Conservation (phyloP, 2,888 invertebrate genomes). For the Ornithoptera priamus region DNA sequence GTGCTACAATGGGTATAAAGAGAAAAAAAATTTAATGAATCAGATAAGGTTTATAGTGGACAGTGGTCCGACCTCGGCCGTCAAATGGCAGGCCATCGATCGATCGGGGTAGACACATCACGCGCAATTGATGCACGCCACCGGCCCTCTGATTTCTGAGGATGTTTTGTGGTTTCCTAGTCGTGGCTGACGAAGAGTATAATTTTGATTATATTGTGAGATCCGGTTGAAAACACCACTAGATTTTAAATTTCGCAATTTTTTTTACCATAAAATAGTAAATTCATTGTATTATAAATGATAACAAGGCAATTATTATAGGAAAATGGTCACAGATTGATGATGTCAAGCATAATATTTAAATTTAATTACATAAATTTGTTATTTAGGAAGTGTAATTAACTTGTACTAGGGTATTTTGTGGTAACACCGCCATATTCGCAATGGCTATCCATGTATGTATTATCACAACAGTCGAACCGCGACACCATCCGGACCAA, state of each 20-base stretch:
- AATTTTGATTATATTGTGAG: no score
- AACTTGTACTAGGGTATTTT: slow-evolving; percentile 28
- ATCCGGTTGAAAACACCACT: no score
- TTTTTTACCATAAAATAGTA: no score
- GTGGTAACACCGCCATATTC: slow-evolving; percentile 31
- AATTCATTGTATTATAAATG: neutral
- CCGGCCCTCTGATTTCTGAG: slow-evolving; percentile 41
- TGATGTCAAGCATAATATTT: neutral
- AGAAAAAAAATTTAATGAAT: slow-evolving; percentile 65
- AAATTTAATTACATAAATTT: neutral
- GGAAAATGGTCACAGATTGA: neutral
- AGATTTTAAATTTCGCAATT: no score
- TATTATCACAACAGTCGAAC: slow-evolving; percentile 61
- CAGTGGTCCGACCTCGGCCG: slow-evolving; percentile 76
- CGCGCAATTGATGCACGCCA: slow-evolving; percentile 56
- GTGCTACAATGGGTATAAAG: slow-evolving; percentile 59
- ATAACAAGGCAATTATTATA: neutral
- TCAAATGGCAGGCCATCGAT: slow-evolving; percentile 73
- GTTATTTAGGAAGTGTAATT: neutral
- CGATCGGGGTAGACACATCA: slow-evolving; percentile 59
- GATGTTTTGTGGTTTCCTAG: neutral
- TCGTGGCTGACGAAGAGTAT: no score
- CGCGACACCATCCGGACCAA: slow-evolving; percentile 71
- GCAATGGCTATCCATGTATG: slow-evolving; percentile 44
- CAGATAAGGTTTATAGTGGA: slow-evolving; percentile 75